These are phyloP conservation scores for Blennius ocellaris DNA, from an alignment of 2,113 vertebrate genomes.

Conservation along the genomic window DNA sequence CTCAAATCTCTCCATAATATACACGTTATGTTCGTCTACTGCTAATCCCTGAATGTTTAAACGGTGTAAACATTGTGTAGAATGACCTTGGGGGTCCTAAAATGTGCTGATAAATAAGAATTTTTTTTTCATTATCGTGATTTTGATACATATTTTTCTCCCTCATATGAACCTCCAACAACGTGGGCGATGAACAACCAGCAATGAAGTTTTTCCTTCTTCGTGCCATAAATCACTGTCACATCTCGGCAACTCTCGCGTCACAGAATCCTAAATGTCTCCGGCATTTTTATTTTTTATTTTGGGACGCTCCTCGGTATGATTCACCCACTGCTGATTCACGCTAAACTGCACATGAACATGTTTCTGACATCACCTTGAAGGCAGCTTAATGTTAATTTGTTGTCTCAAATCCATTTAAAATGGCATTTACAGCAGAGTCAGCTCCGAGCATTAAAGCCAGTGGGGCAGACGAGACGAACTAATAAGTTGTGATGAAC, in stretches of 20 bases:
- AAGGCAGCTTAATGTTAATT: conserved; percentile 18
- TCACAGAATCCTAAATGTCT: neutral
- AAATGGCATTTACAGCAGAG: neutral
- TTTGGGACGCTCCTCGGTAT: neutral
- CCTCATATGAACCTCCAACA: too few species aligned
- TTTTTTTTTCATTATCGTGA: too few species aligned
- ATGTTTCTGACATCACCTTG: neutral
- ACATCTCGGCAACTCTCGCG: neutral
- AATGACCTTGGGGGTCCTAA: too few species aligned
- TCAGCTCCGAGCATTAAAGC: conserved; percentile 4
- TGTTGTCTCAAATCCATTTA: neutral
- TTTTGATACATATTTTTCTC: too few species aligned
- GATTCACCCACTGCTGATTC: conserved; percentile 9
- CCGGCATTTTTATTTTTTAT: neutral
- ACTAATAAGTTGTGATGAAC: conserved; percentile 53
- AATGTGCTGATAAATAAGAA: too few species aligned
- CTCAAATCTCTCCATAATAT: too few species aligned
- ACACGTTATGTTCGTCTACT: too few species aligned
- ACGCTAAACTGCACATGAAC: neutral
- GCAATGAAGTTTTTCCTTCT: neutral
- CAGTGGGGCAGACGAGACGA: conserved; percentile 1
- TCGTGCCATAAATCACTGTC: neutral
- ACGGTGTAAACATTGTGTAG: neutral
- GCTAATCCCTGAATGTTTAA: too few species aligned
- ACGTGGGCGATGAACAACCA: neutral